Base-by-base conservation (phyloP, 1,140 invertebrate species). In the Drosophila biarmipes region DNA sequence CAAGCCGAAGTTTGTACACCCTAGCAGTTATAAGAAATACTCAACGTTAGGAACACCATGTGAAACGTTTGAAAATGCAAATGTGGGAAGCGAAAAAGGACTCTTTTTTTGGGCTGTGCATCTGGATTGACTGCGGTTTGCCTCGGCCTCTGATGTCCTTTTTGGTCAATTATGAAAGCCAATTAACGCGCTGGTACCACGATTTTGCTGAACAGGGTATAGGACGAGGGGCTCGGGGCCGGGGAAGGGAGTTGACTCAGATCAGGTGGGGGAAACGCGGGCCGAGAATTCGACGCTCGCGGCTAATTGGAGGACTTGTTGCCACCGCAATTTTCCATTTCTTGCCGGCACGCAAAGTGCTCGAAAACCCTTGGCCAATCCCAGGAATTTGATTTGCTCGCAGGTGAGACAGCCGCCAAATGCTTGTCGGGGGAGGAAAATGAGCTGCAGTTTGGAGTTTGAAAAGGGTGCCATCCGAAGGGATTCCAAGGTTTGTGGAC, bases 141-240 rank as follows among this genome's bases (percentile, higher is more conserved):
- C 10, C 21, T 15, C 46, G 34, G 45, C 15, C 21, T 17, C 15
- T 29, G 8, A 45, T 31, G 66, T 68, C 49, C 63, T 73, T 73
- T 73, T 43, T 27, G 69, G 68, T 73, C 71, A 73, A 82, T 81
- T 82, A 73, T 67, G 67, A 43, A 29, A 48, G 42, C 52, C 73
- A 81, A 81, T 81, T 81, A 81, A 72, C 61, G 58, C 78, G 46
- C 15, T 49, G 34, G 54, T 37, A 27, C 29, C 58, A 40, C 58
- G 54, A 68, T 54, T 68, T 68, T 37, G 35, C 35, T 68, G 45
- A 11, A 24, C 53, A 40, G 15, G 24, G 29, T 46, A 15, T 21
- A 6, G 21, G 5, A 11, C 2, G 14, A 19, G 31, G 8, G 17
- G 8, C 2, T 11, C 5, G 2, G 15, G 6, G 49, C 6, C 2